Evolutionary conservation across 2,113 vertebrate species (phyloP).

Genomic region (Macrotus californicus): DNA sequence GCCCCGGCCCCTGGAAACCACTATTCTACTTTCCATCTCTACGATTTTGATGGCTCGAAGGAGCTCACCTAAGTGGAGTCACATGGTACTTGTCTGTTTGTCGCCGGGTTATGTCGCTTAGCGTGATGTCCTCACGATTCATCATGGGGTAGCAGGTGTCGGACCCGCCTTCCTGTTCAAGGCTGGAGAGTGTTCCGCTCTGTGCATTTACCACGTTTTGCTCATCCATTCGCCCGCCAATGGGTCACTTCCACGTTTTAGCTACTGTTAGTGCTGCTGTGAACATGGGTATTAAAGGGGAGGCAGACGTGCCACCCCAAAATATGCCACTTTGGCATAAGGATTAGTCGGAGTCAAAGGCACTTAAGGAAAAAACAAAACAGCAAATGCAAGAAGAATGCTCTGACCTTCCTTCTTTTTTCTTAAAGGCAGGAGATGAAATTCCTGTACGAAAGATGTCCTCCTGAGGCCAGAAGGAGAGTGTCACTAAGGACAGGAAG

Average conservation of each 20-base stretch:
- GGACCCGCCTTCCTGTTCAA: background rate
- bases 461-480: background rate
- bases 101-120: background rate
- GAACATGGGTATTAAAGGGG: background rate
- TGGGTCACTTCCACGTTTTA: too few species aligned
- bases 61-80: background rate
- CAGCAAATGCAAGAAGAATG: background rate
- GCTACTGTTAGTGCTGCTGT: background rate
- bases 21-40: background rate
- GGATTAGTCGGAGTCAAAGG: background rate
- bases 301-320: background rate
- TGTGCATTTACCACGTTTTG: background rate
- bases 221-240: too few species aligned
- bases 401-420: background rate
- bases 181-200: background rate
- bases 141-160: fast-evolving
- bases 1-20: background rate
- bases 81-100: background rate
- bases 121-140: background rate
- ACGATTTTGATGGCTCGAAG: background rate
- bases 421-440: background rate
- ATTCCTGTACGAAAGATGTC: background rate
- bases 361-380: too few species aligned
- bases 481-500: background rate
- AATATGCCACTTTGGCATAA: background rate